Conservation (phyloP, 2,888 invertebrate species). For the Drosophila bunnanda region DNA sequence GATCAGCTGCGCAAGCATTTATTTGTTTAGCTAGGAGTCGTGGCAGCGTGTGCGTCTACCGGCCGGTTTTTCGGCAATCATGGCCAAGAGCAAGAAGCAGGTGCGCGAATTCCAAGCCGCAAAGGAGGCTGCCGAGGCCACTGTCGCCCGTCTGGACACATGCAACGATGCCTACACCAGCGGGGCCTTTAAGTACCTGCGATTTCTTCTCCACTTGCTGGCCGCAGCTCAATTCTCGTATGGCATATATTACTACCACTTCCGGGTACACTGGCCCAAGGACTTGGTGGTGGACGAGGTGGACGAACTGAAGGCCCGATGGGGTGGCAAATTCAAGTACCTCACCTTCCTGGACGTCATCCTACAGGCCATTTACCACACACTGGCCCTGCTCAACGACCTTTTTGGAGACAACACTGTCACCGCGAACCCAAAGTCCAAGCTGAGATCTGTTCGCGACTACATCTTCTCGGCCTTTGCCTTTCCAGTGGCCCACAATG, state of each 20-base stretch:
- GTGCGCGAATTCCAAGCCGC: slow-evolving; percentile 57
- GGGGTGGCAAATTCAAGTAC: slow-evolving; percentile 92
- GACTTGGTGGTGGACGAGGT: slow-evolving; percentile 51
- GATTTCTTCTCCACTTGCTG: slow-evolving; percentile 85
- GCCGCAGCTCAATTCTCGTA: slow-evolving; percentile 88
- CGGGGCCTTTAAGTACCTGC: slow-evolving; percentile 70
- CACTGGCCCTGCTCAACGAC: slow-evolving; percentile 90
- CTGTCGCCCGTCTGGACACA: slow-evolving; percentile 46
- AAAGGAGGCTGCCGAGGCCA: slow-evolving; percentile 54
- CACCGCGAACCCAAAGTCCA: slow-evolving; percentile 86
- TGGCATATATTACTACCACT: slow-evolving; percentile 89
- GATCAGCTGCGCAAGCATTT: slow-evolving; percentile 20
- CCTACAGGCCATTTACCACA: slow-evolving; percentile 91
- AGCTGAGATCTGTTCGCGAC: slow-evolving; percentile 88
- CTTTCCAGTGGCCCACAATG: slow-evolving; percentile 92
- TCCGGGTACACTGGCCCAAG: slow-evolving; percentile 85
- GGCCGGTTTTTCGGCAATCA: slow-evolving; percentile 3
- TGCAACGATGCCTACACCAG: slow-evolving; percentile 70
- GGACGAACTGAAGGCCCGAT: slow-evolving; percentile 72
- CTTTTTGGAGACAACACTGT: slow-evolving; percentile 89
- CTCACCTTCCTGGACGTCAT: slow-evolving; percentile 92
- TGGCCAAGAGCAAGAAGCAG: slow-evolving; percentile 65
- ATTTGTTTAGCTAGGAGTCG: slow-evolving; percentile 28
- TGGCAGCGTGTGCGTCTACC: not conserved
- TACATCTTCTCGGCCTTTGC: slow-evolving; percentile 88